Evolutionary conservation across 2,888 invertebrate genomes (phyloP), one percentile per base, ranked within the genome.

Genomic region (Mythimna lalbum): DNA sequence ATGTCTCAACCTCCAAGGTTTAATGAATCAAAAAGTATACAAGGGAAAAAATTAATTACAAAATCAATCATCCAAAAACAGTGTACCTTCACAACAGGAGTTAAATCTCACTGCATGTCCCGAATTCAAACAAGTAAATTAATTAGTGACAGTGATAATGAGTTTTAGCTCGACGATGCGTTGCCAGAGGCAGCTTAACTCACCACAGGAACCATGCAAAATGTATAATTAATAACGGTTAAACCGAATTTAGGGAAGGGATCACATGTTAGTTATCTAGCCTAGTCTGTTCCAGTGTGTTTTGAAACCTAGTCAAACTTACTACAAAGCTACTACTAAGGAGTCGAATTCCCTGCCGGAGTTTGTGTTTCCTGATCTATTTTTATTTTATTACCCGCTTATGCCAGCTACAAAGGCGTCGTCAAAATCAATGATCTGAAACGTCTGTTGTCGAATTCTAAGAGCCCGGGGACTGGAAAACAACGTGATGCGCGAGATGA

Each of bases 111-210:
- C 47, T 56, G 31, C 27, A 39, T 56, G 21, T 70, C 27, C 56
- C 10, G 27, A 36, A 21, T 49, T 17, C 19, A 9, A 27, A 49
- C 47, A 56, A 36, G 27, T 56, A 21, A 17, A 27, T 23, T 55
- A 55, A 69, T 69, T 69, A 36, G 70, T 56, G 27, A 27, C 68
- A 49, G 47, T 19, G 5, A 4, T 36, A 49, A 56, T 56, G 14
- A 49, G 69, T 55, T 71, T 56, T 27, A 49, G 36, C n/a, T 12
- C n/a, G 33, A 6, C 19, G 19, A 9, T 14, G 31, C 14, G 10
- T 49, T 9, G 10, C 27, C 19, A 36, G 17, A 27, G 21, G 33
- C 27, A 5, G 33, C 33, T 56, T 21, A 3, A 23, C 36, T n/a
- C 27, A 49, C 17, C 6, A 43, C n/a, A 12, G 27, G 27, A 47